phyloP scores from a whole-genome alignment of 2,113 vertebrate genomes.

The Lynx canadensis region DNA sequence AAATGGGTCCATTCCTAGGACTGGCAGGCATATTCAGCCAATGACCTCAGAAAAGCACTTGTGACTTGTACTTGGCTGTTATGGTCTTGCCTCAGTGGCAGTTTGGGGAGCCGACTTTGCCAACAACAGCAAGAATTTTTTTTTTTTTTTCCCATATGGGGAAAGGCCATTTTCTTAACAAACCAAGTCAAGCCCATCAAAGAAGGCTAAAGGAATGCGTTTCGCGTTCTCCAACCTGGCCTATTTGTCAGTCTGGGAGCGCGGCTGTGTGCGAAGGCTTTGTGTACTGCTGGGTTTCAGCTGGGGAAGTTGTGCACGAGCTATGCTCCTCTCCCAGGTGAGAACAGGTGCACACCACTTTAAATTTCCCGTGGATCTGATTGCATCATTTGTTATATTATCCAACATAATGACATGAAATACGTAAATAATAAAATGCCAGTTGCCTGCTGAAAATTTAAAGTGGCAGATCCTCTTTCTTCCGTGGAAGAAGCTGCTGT shows the following conservation, averaged over 20 bases:
- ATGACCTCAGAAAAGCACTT: slow-evolving; percentile 2
- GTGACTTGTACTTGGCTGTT: not conserved
- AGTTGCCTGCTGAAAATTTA: slow-evolving; percentile 80
- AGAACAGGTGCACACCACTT: slow-evolving; percentile 83
- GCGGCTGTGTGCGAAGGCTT: not conserved
- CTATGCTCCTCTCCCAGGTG: slow-evolving; percentile 79
- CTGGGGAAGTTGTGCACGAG: slow-evolving; percentile 69
- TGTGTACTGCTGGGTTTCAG: slow-evolving; percentile 63
- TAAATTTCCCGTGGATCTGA: slow-evolving; percentile 81
- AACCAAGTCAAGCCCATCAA: not conserved
- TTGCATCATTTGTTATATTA: slow-evolving; percentile 83
- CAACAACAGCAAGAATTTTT: not conserved
- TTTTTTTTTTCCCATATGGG: not conserved
- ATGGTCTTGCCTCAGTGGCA: not conserved
- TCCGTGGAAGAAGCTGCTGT: slow-evolving; percentile 33
- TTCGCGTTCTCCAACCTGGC: not conserved
- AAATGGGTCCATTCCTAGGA: not conserved
- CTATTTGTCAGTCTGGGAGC: slow-evolving; percentile 54
- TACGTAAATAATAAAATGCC: slow-evolving; percentile 83
- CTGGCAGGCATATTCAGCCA: not conserved
- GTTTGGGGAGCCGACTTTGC: not conserved
- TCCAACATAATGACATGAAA: slow-evolving; percentile 82
- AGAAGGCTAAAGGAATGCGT: slow-evolving; percentile 31
- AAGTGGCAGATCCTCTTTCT: slow-evolving; percentile 70
- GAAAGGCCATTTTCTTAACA: slow-evolving; percentile 20